Conservation (phyloP, 2,797 vertebrate genomes). For the Gastrophryne carolinensis region DNA sequence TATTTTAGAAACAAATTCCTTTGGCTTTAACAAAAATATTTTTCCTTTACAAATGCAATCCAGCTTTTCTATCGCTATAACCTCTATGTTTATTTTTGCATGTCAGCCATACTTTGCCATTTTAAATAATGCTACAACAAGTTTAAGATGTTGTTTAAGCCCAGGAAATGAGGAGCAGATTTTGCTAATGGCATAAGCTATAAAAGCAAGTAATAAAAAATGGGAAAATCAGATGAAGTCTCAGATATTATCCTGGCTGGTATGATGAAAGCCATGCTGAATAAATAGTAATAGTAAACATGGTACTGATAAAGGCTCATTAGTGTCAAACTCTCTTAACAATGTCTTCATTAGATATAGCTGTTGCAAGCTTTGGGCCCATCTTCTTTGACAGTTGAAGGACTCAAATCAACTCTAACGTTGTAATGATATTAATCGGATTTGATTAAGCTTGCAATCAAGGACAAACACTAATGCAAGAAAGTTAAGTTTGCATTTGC, state of each 20-base stretch:
- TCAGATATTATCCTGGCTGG: neutral
- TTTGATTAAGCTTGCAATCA: neutral
- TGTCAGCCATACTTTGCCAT: slow-evolving; percentile 26
- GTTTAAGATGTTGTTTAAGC: slow-evolving; percentile 17
- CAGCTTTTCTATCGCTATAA: slow-evolving; percentile 6
- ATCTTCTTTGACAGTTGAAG: neutral
- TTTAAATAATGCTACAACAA: slow-evolving; percentile 8
- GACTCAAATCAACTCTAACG: neutral
- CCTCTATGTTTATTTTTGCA: slow-evolving; percentile 24
- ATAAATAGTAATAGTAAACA: neutral
- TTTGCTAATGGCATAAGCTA: slow-evolving; percentile 3
- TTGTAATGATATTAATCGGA: neutral
- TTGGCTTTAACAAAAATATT: slow-evolving; percentile 28
- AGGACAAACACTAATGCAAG: neutral
- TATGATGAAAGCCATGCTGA: neutral
- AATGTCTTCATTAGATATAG: neutral
- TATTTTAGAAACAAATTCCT: slow-evolving; percentile 26
- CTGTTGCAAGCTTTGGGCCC: neutral
- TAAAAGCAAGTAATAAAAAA: neutral
- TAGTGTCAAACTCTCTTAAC: neutral
- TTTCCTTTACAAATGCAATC: slow-evolving; percentile 19
- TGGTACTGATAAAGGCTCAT: neutral
- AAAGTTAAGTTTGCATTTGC: too few relatives aligned
- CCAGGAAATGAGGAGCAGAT: slow-evolving; percentile 27
- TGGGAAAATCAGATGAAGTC: neutral